These are phyloP conservation scores for Lochmaea crataegi DNA, from an alignment of 2,888 invertebrate genomes.

Conservation along the genomic window DNA sequence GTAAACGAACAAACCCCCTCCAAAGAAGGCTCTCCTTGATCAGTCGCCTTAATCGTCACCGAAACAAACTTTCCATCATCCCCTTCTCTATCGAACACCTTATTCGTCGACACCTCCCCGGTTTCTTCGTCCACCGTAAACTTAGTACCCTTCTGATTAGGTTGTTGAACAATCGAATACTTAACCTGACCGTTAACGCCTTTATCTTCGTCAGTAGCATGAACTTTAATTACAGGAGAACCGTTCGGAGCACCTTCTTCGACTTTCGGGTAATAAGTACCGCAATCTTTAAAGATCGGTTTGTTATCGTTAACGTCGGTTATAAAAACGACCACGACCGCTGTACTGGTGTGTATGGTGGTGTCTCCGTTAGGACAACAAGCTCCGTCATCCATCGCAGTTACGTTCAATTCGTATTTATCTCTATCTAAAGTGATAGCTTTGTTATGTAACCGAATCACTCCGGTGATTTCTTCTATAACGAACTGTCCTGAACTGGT, in stretches of 20 bases:
- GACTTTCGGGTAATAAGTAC: constrained; percentile 87
- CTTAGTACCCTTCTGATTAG: constrained; percentile 93
- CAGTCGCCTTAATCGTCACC: constrained; percentile 97
- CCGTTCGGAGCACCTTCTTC: constrained; percentile 95
- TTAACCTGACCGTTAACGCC: constrained; percentile 95
- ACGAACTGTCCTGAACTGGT: constrained; percentile 93
- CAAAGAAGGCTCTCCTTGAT: constrained; percentile 97
- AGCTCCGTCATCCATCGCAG: constrained; percentile 96
- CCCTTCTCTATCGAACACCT: constrained; percentile 96
- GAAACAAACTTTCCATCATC: constrained; percentile 97
- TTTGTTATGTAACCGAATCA: constrained; percentile 89
- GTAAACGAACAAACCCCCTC: constrained; percentile 99
- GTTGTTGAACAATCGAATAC: constrained; percentile 97
- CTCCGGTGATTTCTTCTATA: constrained; percentile 95
- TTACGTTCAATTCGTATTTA: constrained; percentile 96
- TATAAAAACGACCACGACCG: constrained; percentile 95
- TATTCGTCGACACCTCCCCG: constrained; percentile 94
- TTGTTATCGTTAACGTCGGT: constrained; percentile 98
- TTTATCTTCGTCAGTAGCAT: constrained; percentile 95
- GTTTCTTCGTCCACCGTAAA: constrained; percentile 96
- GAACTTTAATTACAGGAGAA: constrained; percentile 90
- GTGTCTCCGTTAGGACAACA: constrained; percentile 92
- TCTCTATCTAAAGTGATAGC: constrained; percentile 89
- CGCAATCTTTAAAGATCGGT: constrained; percentile 94
- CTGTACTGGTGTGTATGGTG: constrained; percentile 92